A percentile compares a stretch with the other conserved stretches of the same genome.
Conservation (phyloP, 2,113 vertebrate genomes). For the Riparia riparia region DNA sequence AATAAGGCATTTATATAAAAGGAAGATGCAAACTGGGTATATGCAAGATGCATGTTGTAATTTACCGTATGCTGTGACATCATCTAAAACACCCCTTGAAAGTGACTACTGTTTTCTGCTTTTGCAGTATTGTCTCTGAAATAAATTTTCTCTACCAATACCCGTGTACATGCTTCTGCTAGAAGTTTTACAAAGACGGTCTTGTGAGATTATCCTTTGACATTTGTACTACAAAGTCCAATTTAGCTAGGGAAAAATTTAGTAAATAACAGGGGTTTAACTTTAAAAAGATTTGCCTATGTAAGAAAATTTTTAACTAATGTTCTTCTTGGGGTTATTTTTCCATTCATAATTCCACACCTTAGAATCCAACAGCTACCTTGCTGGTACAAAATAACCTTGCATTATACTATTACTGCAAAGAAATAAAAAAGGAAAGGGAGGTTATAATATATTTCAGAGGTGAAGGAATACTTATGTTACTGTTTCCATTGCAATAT, state of each 20-base stretch:
- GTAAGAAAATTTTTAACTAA: not conserved
- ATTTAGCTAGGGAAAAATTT: not conserved
- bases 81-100: not conserved
- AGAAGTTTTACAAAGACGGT: not conserved
- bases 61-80: not conserved
- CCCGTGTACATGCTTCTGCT: not conserved
- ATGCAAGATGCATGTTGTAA: not conserved
- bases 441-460: slow-evolving; percentile 20
- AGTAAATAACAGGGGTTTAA: not conserved
- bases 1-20: not conserved
- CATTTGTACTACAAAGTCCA: not conserved
- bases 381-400: slow-evolving; percentile 30
- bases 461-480: slow-evolving; percentile 17
- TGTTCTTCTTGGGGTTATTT: not conserved
- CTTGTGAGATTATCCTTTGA: slow-evolving; percentile 8
- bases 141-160: not conserved
- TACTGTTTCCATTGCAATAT: slow-evolving; percentile 47
- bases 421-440: not conserved
- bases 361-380: not conserved
- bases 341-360: not conserved
- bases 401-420: not conserved
- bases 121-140: not conserved
- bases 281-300: not conserved
- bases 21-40: not conserved
- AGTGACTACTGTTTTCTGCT: not conserved